Evolutionary conservation across 1,140 invertebrate species (phyloP).

Genomic region (Lordiphosa mommai): DNA sequence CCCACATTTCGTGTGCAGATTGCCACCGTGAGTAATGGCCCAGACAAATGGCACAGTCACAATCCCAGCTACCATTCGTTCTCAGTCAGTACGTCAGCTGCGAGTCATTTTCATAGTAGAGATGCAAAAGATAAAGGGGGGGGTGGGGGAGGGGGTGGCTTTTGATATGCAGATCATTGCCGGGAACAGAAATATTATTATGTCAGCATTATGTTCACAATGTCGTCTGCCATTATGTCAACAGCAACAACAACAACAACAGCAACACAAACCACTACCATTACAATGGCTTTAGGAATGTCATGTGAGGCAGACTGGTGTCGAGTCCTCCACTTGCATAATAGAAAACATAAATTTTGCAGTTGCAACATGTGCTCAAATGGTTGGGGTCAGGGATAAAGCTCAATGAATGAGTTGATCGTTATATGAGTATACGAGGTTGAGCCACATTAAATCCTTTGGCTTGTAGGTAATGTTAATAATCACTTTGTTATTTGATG

Average conservation of each 20-base stretch:
- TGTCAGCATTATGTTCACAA: slow-evolving; percentile 75
- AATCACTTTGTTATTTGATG: no score
- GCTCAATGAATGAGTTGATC: slow-evolving; percentile 24
- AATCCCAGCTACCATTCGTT: not conserved
- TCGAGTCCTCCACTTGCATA: slow-evolving; percentile 23
- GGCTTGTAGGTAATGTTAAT: no score
- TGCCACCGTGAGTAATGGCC: slow-evolving; percentile 69
- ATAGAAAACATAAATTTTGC: slow-evolving; percentile 68
- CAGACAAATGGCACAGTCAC: slow-evolving; percentile 61
- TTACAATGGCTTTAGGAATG: slow-evolving; percentile 26
- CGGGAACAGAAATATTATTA: slow-evolving; percentile 73
- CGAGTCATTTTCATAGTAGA: slow-evolving; percentile 20
- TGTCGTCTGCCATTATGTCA: slow-evolving; percentile 74
- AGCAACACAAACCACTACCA: not conserved
- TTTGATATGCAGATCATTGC: slow-evolving; percentile 63
- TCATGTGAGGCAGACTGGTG: slow-evolving; percentile 40
- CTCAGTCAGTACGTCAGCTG: slow-evolving; percentile 14
- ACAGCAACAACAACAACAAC: slow-evolving; percentile 20
- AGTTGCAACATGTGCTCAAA: slow-evolving; percentile 28
- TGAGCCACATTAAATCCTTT: no score
- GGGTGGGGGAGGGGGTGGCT: slow-evolving; percentile 4
- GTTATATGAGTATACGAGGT: no score
- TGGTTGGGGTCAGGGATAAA: slow-evolving; percentile 15
- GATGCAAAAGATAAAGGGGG: not conserved
- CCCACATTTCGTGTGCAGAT: slow-evolving; percentile 36